A percentile compares a stretch with the other conserved stretches of the same genome.
Evolutionary conservation across 2,113 vertebrate genomes (phyloP).

Genomic region (Corythaixoides concolor): DNA sequence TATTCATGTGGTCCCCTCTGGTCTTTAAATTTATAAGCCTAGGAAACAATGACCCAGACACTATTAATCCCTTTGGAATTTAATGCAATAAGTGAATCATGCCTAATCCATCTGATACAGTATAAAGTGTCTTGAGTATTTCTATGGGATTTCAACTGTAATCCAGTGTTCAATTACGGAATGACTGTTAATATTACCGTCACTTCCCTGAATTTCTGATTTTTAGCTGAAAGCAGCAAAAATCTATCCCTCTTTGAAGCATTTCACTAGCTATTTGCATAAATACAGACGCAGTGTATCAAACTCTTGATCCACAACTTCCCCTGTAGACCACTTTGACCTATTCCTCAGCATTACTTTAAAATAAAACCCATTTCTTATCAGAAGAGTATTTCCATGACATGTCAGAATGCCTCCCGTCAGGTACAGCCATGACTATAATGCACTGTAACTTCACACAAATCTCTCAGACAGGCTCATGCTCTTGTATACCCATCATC

Average conservation of each 20-base stretch:
- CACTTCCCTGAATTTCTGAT: background rate
- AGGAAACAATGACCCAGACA: conserved; percentile 20
- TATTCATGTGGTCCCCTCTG: background rate
- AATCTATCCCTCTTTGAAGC: background rate
- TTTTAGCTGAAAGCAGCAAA: background rate
- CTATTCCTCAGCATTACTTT: background rate
- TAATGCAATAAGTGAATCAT: conserved; percentile 31
- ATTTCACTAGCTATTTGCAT: conserved; percentile 3
- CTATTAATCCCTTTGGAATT: conserved; percentile 22
- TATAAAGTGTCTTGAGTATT: background rate
- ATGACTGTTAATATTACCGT: background rate
- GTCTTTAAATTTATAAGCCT: background rate
- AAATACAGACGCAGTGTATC: background rate
- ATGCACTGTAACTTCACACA: background rate
- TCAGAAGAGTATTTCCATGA: background rate
- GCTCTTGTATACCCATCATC: background rate
- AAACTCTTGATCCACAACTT: background rate
- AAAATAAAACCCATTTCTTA: too few relatives aligned
- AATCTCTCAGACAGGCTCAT: background rate
- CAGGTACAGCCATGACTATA: background rate
- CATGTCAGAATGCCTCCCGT: background rate
- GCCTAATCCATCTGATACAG: conserved; percentile 43
- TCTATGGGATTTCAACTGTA: conserved; percentile 1
- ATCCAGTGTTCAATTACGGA: conserved; percentile 40
- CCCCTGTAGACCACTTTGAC: background rate